phyloP scores from a whole-genome alignment of 2,113 vertebrate species.

The Triplophysa dalaica region DNA sequence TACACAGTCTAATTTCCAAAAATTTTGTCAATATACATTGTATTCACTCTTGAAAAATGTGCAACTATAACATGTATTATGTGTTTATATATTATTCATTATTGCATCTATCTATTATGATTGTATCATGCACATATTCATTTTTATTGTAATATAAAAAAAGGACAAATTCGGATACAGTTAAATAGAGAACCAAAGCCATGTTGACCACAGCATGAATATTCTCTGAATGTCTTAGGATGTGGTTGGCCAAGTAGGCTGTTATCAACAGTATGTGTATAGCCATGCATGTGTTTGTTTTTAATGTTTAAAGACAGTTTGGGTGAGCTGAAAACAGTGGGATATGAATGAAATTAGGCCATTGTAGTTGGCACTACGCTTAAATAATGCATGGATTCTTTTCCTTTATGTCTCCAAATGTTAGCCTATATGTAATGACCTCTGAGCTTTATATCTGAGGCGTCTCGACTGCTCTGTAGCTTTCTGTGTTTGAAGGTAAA shows the following conservation, averaged over 20 bases:
- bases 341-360: not conserved
- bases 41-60: too few relatives aligned
- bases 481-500: conserved; percentile 21
- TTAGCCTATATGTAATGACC: conserved; percentile 5
- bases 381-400: conserved; percentile 31
- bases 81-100: too few relatives aligned
- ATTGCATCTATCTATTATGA: too few relatives aligned
- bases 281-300: conserved; percentile 37
- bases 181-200: conserved; percentile 32
- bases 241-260: conserved; percentile 55
- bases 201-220: conserved; percentile 43
- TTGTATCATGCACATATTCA: too few relatives aligned
- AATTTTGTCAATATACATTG: too few relatives aligned
- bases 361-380: conserved; percentile 9
- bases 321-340: not conserved
- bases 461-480: conserved; percentile 12
- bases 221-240: conserved; percentile 54
- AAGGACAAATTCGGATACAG: conserved; percentile 5
- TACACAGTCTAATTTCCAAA: too few relatives aligned
- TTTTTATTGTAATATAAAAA: not conserved
- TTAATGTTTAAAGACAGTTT: not conserved
- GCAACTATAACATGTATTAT: too few relatives aligned
- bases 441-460: conserved; percentile 26
- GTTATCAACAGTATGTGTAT: conserved; percentile 36
- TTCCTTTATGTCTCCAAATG: conserved; percentile 24